These are phyloP conservation scores for Molorchus minor DNA, from an alignment of 2,888 invertebrate genomes.

Conservation along the genomic window DNA sequence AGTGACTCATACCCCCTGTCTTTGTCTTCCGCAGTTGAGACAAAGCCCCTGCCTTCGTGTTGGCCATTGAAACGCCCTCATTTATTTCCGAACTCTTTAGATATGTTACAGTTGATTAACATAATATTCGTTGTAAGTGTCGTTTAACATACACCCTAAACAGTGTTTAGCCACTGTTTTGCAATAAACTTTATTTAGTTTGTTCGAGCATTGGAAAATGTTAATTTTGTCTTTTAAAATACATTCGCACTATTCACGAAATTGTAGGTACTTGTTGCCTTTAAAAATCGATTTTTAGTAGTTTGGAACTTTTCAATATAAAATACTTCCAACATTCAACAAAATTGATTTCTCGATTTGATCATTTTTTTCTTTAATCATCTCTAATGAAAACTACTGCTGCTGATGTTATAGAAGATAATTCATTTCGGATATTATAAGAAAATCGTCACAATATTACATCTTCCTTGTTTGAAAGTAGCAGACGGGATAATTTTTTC, in stretches of 20 bases:
- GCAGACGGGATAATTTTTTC: constrained; percentile 10
- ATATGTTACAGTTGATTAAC: neutral
- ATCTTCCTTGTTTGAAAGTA: neutral
- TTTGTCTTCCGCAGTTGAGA: too few species aligned
- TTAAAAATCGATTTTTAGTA: neutral
- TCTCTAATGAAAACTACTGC: neutral
- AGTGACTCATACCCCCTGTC: too few species aligned
- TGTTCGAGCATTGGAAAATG: too few species aligned
- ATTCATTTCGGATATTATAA: neutral
- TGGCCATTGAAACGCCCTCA: too few species aligned
- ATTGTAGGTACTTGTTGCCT: too few species aligned
- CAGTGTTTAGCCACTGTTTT: constrained; percentile 5
- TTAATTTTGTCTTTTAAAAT: too few species aligned
- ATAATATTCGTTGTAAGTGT: neutral
- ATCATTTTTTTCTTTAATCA: neutral
- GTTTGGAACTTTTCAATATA: neutral
- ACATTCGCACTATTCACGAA: too few species aligned
- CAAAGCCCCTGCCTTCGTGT: too few species aligned
- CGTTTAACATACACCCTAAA: neutral
- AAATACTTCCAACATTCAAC: constrained; percentile 4
- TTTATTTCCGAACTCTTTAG: too few species aligned
- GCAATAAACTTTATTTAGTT: neutral
- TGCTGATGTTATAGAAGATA: neutral
- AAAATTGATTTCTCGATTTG: neutral
- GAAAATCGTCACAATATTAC: neutral